Conservation (phyloP, 2,797 vertebrate species). For the Gephyroberyx darwinii region DNA sequence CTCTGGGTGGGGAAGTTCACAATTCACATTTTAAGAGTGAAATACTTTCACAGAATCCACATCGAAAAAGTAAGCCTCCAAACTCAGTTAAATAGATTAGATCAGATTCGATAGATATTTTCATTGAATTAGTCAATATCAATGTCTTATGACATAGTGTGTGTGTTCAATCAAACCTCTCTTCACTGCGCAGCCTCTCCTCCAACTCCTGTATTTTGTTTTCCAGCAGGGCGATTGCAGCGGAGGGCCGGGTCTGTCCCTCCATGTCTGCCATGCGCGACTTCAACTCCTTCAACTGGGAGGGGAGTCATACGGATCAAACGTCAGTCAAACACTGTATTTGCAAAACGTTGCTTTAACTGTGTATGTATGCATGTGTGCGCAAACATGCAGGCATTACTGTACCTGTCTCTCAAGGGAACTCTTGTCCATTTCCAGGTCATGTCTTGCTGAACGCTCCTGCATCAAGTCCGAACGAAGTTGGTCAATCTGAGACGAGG, state of each 20-base stretch:
- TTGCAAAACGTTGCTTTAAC: neutral
- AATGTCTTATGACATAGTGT: neutral
- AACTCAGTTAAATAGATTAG: too few species aligned
- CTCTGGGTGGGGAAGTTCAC: conserved; percentile 72
- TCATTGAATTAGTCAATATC: neutral
- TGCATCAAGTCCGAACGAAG: conserved; percentile 92
- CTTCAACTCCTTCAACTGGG: conserved; percentile 91
- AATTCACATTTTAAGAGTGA: conserved; percentile 4
- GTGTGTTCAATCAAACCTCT: conserved; percentile 80
- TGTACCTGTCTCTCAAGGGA: conserved; percentile 91
- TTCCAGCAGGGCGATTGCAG: conserved; percentile 85
- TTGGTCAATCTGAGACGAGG: conserved; percentile 86
- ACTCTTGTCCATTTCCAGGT: conserved; percentile 95
- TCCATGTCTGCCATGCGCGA: conserved; percentile 87
- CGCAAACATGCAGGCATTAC: neutral
- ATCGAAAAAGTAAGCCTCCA: too few species aligned
- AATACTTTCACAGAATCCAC: neutral
- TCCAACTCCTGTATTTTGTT: conserved; percentile 89
- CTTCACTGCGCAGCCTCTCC: conserved; percentile 88
- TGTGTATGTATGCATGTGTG: neutral
- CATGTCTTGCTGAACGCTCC: conserved; percentile 89
- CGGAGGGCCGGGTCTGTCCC: conserved; percentile 81
- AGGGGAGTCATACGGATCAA: neutral
- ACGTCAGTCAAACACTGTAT: neutral
- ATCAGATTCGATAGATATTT: neutral